Evolutionary conservation across 2,888 invertebrate species (phyloP), one percentile per base, ranked within the genome.

Genomic region (Andrena praecox): DNA sequence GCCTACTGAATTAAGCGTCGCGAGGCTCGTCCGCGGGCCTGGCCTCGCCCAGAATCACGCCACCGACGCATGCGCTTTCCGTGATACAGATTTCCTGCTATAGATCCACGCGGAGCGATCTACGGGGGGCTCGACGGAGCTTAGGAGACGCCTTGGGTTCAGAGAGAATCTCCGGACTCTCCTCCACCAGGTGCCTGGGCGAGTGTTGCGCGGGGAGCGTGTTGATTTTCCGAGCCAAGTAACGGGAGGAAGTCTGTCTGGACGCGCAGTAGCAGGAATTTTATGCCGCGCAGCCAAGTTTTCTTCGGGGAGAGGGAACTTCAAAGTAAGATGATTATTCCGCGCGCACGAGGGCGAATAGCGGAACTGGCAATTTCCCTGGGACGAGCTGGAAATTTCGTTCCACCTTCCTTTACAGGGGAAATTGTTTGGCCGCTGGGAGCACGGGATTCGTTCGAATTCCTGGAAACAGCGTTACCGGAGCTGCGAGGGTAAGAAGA

Each of bases 1-100:
- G 84, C 84, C 82, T 82, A 84, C 84, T 85, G 84, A 85, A 85
- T 84, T 75, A 82, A 84, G 64, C 77, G 71, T 72, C 62, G 83
- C 84, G 83, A 75, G 62, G 70, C 76, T 74, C 67, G 60, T 76
- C 66, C 79, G 78, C 85, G 84, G 76, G 68, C 48, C 72, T 76
- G 85, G 84, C 85, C 85, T 84, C 85, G 85, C 85, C 85, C 80
- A 83, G 78, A 76, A 78, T 80, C 77, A 59, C 70, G 77, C 50
- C 20, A 27, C 33, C 50, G 20, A 73, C 84, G 84, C 84, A 85
- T 85, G 85, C 84, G 80, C 84, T n/a, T 24, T n/a, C 27, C 16
- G 50, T 8, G 42, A 71, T 29, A 68, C 72, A 33, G 56, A 72
- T 73, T 67, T 83, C 83, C 82, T 73, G 70, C 77, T 77, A 77